Conservation (phyloP, 2,797 vertebrate species). For the Squalus acanthias region DNA sequence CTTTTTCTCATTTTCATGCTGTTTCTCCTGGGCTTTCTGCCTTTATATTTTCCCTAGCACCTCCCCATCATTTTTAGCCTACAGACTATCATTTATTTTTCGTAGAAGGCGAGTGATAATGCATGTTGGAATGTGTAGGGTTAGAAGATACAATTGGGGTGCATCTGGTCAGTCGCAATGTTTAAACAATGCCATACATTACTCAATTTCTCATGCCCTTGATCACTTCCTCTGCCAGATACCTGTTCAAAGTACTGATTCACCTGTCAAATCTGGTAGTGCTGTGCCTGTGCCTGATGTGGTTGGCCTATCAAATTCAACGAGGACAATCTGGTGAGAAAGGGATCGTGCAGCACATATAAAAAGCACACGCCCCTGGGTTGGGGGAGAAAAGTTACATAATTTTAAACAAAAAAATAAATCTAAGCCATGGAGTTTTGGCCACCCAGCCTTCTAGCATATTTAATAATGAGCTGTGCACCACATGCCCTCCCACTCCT, state of each 20-base stretch:
- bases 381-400: not conserved
- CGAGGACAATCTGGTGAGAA: not conserved
- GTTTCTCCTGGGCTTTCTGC: not conserved
- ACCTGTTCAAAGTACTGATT: not conserved
- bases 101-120: not conserved
- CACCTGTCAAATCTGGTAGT: not conserved
- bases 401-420: not conserved
- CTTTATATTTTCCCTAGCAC: not conserved
- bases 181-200: not conserved
- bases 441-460: not conserved
- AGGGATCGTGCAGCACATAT: not conserved
- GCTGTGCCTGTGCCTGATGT: not conserved
- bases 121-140: not conserved
- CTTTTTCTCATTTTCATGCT: not conserved
- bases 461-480: not conserved
- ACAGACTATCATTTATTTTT: not conserved
- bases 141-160: not conserved
- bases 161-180: not conserved
- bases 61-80: not conserved
- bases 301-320: not conserved
- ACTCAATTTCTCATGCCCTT: not conserved
- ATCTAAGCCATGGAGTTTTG: not conserved
- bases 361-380: not conserved
- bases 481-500: not conserved
- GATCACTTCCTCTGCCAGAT: not conserved